Base-by-base conservation (phyloP, 2,888 invertebrate species). In the Netelia fuscicornis region DNA sequence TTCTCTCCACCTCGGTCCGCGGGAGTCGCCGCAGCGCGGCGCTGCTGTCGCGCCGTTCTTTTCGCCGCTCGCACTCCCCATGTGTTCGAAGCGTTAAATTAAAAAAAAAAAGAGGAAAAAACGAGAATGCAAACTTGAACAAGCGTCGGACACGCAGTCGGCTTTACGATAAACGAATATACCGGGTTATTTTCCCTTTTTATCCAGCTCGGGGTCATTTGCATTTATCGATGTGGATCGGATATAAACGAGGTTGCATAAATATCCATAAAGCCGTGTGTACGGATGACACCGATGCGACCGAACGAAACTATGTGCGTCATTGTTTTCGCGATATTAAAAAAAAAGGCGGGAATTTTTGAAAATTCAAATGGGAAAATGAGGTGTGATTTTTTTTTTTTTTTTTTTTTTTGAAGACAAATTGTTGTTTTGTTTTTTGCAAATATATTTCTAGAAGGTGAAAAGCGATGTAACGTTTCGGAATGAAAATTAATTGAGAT, bases 211-310 rank as follows among this genome's bases (percentile, higher is more conserved):
- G 23, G 23, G 23, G 23, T 10, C 10, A 60, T 23, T 60, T 44
- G 23, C 44, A 20, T 37, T 17, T 3, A 30, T 30, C 30, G 54
- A 70, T n/a, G 9, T 30, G 30, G 5, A 54, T 9, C 54, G 30
- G 70, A 25, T 30, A 17, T 23, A 70, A 54, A 70, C 54, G 25
- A 56, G 30, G 37, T 54, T 3, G 25, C 54, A 70, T 54, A 54
- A 70, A 70, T 70, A 25, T 70, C 11, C 30, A 70, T 25, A 9
- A 54, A n/a, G 25, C 9, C 17, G n/a, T 13, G 23, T 70, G 52
- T 25, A 37, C 37, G 23, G 1, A 54, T 30, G 23, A 30, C 58
- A 54, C 13, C 30, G 8, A 10, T 13, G 54, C 25, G 20, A 74
- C 23, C n/a, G 44, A 58, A 62, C 17, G n/a, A 48, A 74, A 48